Conservation (phyloP, 1,140 invertebrate species). For the Triops cancriformis region DNA sequence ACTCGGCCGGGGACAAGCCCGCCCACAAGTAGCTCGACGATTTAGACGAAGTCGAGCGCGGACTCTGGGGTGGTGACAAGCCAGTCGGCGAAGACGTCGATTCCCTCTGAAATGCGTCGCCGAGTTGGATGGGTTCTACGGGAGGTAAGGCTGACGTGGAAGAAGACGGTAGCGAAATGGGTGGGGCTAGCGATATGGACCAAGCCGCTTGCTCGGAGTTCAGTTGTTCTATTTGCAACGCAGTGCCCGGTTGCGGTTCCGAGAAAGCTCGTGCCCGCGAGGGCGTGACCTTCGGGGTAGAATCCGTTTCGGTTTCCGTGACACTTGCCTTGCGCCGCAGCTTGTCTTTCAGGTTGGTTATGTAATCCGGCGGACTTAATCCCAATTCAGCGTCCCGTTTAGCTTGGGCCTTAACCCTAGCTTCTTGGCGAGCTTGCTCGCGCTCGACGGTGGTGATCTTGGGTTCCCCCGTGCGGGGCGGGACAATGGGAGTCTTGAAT, state of each 20-base stretch:
- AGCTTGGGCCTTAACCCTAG: slow-evolving; percentile 54
- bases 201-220: not conserved
- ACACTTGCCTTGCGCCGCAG: slow-evolving; percentile 41
- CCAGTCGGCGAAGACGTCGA: slow-evolving; percentile 11
- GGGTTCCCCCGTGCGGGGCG: slow-evolving; percentile 39
- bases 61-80: slow-evolving; percentile 16
- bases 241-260: slow-evolving; percentile 25
- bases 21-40: slow-evolving; percentile 19
- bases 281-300: not conserved
- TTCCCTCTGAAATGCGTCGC: not conserved
- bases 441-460: slow-evolving; percentile 49
- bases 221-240: not conserved
- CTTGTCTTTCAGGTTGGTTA: slow-evolving; percentile 47
- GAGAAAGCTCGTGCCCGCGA: slow-evolving; percentile 30
- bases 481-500: slow-evolving; percentile 25
- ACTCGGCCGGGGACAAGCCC: slow-evolving; percentile 37
- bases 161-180: not conserved
- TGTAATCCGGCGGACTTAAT: slow-evolving; percentile 59
- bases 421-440: slow-evolving; percentile 50
- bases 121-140: not conserved
- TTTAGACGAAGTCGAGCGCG: slow-evolving; percentile 15
- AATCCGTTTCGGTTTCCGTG: slow-evolving; percentile 35
- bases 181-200: not conserved
- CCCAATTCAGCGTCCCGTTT: slow-evolving; percentile 63
- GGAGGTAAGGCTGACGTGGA: not conserved